Evolutionary conservation across 2,113 vertebrate genomes (phyloP).

Genomic region (Carlito syrichta): DNA sequence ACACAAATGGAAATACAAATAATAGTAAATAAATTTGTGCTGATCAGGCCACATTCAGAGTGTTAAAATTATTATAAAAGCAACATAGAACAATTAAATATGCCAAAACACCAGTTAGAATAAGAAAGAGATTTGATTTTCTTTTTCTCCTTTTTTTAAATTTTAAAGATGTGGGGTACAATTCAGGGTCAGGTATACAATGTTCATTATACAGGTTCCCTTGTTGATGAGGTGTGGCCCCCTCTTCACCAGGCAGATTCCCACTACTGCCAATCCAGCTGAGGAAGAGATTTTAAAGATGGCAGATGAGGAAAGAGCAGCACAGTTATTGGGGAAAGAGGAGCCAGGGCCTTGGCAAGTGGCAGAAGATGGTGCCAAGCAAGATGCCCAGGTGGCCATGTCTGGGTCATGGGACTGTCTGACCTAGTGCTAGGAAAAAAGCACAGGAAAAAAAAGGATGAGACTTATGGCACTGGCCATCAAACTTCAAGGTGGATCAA

Average conservation of each 20-base stretch:
- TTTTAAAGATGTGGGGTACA: too few relatives aligned
- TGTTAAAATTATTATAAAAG: neutral
- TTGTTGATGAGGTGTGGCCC: too few relatives aligned
- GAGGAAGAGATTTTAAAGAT: neutral
- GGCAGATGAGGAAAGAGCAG: neutral
- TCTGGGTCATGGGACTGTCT: neutral
- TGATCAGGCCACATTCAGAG: neutral
- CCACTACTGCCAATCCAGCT: too few relatives aligned
- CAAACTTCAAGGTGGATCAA: neutral
- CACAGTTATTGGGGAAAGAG: neutral
- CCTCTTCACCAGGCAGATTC: too few relatives aligned
- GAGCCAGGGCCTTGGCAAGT: neutral
- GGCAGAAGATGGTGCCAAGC: neutral
- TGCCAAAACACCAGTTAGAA: neutral
- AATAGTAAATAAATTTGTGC: neutral
- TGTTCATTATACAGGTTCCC: too few relatives aligned
- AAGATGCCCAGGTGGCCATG: neutral
- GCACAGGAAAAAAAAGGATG: neutral
- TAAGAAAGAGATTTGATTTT: neutral
- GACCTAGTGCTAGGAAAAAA: neutral
- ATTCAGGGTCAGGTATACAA: too few relatives aligned
- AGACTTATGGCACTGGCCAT: neutral
- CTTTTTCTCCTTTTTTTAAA: too few relatives aligned
- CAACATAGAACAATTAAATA: neutral
- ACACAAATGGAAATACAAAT: neutral